Base-by-base conservation (phyloP, 23 tunicate species). In the Trididemnum clinides region DNA sequence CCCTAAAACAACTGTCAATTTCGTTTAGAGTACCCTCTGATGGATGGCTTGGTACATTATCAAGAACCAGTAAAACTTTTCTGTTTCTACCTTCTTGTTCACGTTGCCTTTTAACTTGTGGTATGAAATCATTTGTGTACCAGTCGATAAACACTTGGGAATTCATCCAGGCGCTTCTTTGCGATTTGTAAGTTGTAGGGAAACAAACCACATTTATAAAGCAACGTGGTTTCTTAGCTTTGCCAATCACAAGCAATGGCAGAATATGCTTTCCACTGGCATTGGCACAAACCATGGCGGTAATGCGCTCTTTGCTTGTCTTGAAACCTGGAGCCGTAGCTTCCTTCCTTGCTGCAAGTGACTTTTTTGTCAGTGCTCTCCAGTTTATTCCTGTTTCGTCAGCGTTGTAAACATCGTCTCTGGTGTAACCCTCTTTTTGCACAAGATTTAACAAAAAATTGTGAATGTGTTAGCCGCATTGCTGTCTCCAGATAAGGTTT, bases 71-170 rank as follows among this genome's bases (percentile, higher is more conserved):
- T 32, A 66, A 66, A 66, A 31, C 75, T 66, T 66, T 66, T 66
- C 75, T 23, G 75, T 66, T 66, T 66, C 75, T 66, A 66, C 75
- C 75, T 66, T 66, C 75, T 66, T 66, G 75, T 66, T 66, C 75
- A 66, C 37, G 75, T 66, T 66, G 75, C 75, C 75, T 66, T 66
- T 28, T 66, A 66, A 66, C 75, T 66, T 32, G 75, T 29, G 37
- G 75, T 66, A 66, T 66, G 37, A 66, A 66, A 66, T 66, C 75
- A 66, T 66, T 66, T 66, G 75, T 66, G 37, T 66, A 32, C 75
- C 75, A 66, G 75, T 66, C 75, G 75, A 66, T 66, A 66, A 66
- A 66, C 75, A 66, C 75, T 66, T 66, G 75, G 75, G 75, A 66
- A 66, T 66, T 66, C 75, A 66, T 66, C 75, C 75, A 66, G 75